These are phyloP conservation scores for Ctenopoma kingsleyae DNA, from an alignment of 2,797 vertebrate species.

Conservation along the genomic window DNA sequence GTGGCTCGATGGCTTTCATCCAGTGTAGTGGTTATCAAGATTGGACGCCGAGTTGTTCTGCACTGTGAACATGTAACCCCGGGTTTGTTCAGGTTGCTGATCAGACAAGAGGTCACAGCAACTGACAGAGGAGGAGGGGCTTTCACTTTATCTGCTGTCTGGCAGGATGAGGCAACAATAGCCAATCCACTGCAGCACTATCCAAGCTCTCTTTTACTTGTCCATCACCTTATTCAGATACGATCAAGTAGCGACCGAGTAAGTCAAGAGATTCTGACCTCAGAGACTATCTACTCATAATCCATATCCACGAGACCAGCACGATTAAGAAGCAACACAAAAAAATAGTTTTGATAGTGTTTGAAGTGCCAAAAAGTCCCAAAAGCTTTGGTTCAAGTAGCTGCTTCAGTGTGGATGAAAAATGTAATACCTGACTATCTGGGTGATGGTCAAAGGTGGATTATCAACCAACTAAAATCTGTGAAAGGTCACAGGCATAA, in stretches of 20 bases:
- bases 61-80: constrained; percentile 40
- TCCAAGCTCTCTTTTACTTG: constrained; percentile 7
- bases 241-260: constrained; percentile 15
- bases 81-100: constrained; percentile 57
- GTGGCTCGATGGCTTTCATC: constrained; percentile 47
- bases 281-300: constrained; percentile 45
- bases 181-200: constrained; percentile 12
- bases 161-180: constrained; percentile 15
- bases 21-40: constrained; percentile 59
- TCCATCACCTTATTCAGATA: constrained; percentile 45
- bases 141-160: constrained; percentile 45
- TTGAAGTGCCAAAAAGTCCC: constrained; percentile 16
- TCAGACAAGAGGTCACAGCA: constrained; percentile 50
- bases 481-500: constrained; percentile 55
- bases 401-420: not conserved
- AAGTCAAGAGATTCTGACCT: constrained; percentile 54
- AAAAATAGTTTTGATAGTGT: constrained; percentile 24
- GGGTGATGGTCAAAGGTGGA: constrained; percentile 27
- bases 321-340: constrained; percentile 23
- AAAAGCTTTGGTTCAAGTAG: constrained; percentile 20
- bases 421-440: constrained; percentile 28
- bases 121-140: constrained; percentile 21
- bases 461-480: constrained; percentile 68
- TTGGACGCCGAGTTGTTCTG: constrained; percentile 41
- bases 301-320: constrained; percentile 42